Evolutionary conservation across 2,888 invertebrate species (phyloP).

Genomic region (Lepidocyrtinus sp.): DNA sequence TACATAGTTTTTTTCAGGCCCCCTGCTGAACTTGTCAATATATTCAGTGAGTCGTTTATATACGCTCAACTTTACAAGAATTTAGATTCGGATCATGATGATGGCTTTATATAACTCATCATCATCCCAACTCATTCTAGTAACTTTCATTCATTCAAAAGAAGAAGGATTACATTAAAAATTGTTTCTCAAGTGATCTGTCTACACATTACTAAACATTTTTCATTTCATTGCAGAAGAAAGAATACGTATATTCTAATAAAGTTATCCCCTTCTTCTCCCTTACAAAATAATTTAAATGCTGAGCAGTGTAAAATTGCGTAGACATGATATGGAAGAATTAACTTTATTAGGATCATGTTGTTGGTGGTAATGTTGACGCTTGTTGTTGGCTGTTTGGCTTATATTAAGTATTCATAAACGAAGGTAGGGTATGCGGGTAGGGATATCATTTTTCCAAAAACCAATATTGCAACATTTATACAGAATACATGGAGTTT

Average conservation of each 20-base stretch:
- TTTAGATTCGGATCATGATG: neutral
- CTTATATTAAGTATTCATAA: neutral
- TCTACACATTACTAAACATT: conserved; percentile 20
- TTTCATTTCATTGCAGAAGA: neutral
- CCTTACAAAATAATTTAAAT: neutral
- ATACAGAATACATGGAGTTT: too few species aligned
- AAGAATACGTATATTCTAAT: conserved; percentile 22
- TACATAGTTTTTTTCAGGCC: conserved; percentile 34
- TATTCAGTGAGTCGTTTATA: conserved; percentile 49
- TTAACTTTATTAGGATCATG: conserved; percentile 16
- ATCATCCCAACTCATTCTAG: conserved; percentile 30
- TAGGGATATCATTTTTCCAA: conserved; percentile 31
- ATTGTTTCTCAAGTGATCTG: conserved; percentile 41
- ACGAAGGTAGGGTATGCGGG: neutral
- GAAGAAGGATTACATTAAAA: conserved; percentile 57
- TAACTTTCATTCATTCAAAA: conserved; percentile 42
- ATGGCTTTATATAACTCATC: neutral
- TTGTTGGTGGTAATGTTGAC: conserved; percentile 16
- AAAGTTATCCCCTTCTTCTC: conserved; percentile 24
- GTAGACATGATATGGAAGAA: neutral
- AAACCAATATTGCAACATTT: conserved; percentile 49
- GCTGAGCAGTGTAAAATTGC: neutral
- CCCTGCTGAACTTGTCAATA: conserved; percentile 60
- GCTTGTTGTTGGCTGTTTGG: conserved; percentile 24
- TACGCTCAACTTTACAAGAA: conserved; percentile 1